phyloP scores from a whole-genome alignment of 2,797 vertebrate genomes.

The Sciurus vulgaris region DNA sequence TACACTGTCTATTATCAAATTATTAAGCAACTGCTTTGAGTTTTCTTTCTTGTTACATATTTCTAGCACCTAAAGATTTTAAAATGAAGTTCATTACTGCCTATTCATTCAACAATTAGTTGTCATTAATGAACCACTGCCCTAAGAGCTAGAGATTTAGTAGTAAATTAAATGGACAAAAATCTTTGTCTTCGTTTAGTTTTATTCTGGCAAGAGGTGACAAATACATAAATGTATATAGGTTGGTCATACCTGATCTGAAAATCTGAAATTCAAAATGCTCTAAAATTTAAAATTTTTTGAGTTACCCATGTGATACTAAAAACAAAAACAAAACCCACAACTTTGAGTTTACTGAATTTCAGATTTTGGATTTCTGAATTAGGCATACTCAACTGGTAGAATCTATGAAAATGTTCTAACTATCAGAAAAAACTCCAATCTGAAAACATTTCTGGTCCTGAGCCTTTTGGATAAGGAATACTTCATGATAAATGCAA shows the following conservation, averaged over 20 bases:
- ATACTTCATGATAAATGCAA: not conserved
- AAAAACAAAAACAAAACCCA: not conserved
- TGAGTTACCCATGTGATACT: not conserved
- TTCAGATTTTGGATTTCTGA: not conserved
- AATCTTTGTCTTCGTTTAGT: not conserved
- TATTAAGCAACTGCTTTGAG: not conserved
- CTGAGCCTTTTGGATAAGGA: not conserved
- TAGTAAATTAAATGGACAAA: conserved; percentile 21
- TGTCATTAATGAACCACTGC: not conserved
- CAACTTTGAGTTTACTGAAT: not conserved
- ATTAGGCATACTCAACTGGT: not conserved
- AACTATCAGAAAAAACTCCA: not conserved
- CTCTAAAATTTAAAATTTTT: not conserved
- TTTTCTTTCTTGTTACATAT: not conserved
- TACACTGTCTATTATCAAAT: not conserved
- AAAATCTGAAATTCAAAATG: not conserved
- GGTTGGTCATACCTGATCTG: not conserved
- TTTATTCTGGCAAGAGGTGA: not conserved
- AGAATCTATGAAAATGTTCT: not conserved
- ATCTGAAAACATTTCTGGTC: no score
- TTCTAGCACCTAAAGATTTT: not conserved
- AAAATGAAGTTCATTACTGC: not conserved
- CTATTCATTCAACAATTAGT: not conserved
- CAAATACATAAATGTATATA: not conserved
- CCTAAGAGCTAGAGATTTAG: not conserved